Conservation (phyloP, 1,140 invertebrate species). For the Caenorhabditis remanei region DNA sequence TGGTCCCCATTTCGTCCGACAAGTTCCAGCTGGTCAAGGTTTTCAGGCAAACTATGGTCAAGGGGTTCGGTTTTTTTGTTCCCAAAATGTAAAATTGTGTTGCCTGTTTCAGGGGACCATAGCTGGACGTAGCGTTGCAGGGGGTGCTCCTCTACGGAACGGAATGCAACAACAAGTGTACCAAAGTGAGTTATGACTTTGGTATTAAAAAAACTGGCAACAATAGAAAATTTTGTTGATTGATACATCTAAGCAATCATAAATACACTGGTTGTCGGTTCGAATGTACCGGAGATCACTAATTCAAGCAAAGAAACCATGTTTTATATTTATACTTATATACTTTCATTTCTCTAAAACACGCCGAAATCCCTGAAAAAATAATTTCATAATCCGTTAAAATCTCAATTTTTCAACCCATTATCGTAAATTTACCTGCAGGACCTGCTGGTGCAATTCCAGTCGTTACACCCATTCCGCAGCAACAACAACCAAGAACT, state of each 20-base stretch:
- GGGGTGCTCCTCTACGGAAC: background rate
- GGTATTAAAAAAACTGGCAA: background rate
- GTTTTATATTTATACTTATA: too few relatives aligned
- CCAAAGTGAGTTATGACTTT: background rate
- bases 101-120: constrained; percentile 9
- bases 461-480: background rate
- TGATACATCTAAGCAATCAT: too few relatives aligned
- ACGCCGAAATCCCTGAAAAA: too few relatives aligned
- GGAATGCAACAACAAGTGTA: background rate
- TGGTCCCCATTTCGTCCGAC: background rate
- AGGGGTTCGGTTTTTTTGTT: background rate
- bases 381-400: too few relatives aligned
- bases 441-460: background rate
- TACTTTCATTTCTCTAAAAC: too few relatives aligned
- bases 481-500: background rate
- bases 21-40: background rate
- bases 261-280: too few relatives aligned
- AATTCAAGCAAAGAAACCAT: too few relatives aligned
- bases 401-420: too few relatives aligned
- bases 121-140: constrained; percentile 9
- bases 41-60: background rate
- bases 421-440: background rate
- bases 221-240: too few relatives aligned
- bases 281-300: too few relatives aligned
- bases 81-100: too few relatives aligned